Percentiles rank a stretch among this genome's conserved stretches.
Conservation (phyloP, 2,113 vertebrate species). For the Carassius auratus region DNA sequence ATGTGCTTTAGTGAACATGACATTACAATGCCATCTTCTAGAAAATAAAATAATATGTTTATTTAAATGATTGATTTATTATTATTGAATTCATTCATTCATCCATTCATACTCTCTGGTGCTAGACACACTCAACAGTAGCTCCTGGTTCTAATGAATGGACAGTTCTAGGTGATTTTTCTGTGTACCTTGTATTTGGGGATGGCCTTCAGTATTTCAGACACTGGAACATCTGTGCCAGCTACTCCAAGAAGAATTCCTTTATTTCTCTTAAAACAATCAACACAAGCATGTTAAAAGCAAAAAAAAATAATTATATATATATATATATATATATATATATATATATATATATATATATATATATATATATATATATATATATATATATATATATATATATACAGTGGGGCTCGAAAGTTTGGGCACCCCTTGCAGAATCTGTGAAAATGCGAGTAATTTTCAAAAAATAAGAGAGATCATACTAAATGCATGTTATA, state of each 20-base stretch:
- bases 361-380: no score
- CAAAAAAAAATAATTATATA: background rate
- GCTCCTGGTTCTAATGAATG: background rate
- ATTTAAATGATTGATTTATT: background rate
- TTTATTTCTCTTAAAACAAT: conserved; percentile 82
- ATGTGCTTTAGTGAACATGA: background rate
- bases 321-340: no score
- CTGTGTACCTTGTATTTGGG: conserved; percentile 96
- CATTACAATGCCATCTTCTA: background rate
- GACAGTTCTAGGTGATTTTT: background rate
- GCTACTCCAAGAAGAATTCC: conserved; percentile 97
- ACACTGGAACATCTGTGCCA: conserved; percentile 96
- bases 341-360: no score
- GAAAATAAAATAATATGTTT: background rate
- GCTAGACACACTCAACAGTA: background rate
- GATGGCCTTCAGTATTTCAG: conserved; percentile 95
- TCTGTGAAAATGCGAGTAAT: no score
- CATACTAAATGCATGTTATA: no score
- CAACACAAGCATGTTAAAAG: background rate
- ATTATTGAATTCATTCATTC: no score
- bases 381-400: no score
- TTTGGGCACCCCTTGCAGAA: no score
- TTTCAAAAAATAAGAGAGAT: no score
- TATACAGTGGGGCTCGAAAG: no score
- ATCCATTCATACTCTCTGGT: background rate